Evolutionary conservation across 2,888 invertebrate genomes (phyloP).

Genomic region (Caenorhabditis afra): DNA sequence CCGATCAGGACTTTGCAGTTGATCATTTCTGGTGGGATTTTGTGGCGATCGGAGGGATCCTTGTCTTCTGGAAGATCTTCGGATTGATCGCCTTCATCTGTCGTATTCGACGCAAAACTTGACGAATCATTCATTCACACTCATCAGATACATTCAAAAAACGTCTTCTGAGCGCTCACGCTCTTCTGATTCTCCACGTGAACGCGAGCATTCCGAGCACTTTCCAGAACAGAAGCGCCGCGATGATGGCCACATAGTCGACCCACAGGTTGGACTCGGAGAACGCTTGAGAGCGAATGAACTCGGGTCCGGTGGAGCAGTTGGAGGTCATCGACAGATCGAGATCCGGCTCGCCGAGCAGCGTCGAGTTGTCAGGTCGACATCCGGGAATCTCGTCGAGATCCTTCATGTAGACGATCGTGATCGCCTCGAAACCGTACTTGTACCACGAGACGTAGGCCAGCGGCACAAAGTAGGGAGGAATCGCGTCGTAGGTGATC

Average conservation of each 20-base stretch:
- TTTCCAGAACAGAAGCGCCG: constrained; percentile 22
- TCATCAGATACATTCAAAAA: too few species aligned
- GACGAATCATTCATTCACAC: too few species aligned
- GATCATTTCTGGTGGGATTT: constrained; percentile 49
- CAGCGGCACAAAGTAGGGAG: constrained; percentile 78
- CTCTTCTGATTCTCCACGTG: constrained; percentile 27
- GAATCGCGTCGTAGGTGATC: constrained; percentile 67
- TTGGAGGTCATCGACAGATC: constrained; percentile 5
- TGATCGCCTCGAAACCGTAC: constrained; percentile 78
- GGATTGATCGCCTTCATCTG: constrained; percentile 42
- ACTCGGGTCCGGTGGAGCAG: constrained; percentile 8
- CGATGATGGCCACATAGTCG: constrained; percentile 36
- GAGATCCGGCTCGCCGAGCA: neutral
- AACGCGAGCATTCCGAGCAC: constrained; percentile 41
- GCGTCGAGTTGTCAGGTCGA: neutral
- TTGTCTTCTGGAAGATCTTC: constrained; percentile 42
- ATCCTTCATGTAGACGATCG: constrained; percentile 30
- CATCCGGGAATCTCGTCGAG: constrained; percentile 29
- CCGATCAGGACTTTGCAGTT: constrained; percentile 29
- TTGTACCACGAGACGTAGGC: constrained; percentile 81
- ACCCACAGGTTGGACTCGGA: constrained; percentile 25
- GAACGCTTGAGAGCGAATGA: constrained; percentile 12
- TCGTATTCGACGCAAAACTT: constrained; percentile 16
- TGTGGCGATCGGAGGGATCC: constrained; percentile 33
- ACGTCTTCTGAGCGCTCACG: too few species aligned